Base-by-base conservation (phyloP, 2,113 vertebrate genomes). In the Eudyptes chrysolophus region DNA sequence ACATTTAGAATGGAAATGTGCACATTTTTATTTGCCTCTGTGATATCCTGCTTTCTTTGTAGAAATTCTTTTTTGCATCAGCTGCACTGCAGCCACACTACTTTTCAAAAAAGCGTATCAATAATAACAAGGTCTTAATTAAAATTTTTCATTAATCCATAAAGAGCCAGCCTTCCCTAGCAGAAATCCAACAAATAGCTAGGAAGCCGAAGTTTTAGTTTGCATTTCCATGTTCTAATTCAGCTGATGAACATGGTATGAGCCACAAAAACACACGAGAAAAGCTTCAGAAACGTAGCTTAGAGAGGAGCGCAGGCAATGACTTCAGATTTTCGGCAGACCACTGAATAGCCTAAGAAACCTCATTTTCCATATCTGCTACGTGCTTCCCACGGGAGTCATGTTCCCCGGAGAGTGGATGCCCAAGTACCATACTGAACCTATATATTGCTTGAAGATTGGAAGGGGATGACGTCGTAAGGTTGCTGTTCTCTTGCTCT, bases 371-470 rank as follows among this genome's bases (percentile, higher is more conserved):
- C 6, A 3, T 42, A 11, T 22, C 40, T 64, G 19, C 44, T 46
- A 4, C 6, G 70, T 64, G 49, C 57, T 88, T 76, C 38, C 57
- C n/a, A 4, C 22, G 10, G 46, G 36, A 46, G 60, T 29, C 17
- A 16, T 5, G 15, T 16, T 49, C 62, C 71, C 36, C 44, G 12
- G 16, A 10, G 58, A 18, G 9, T 2, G 20, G 5, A 3, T 38
- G 54, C 36, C 57, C 61, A 20, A 8, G 14, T 51, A 8, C 22
- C 22, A 6, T 11, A 6, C 34, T 4, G 57, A 62, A 4, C 8
- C 14, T 68, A 26, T 3, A 0, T 24, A 9, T 19, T 9, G 38
- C 54, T 5, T 46, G 62, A 27, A 34, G n/a, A 0, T 0, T 25
- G 66, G 81, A 17, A 54, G 42, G 61, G 44, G 68, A 7, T 15